These are phyloP conservation scores for Parus major DNA, from an alignment of 2,113 vertebrate species.

Conservation along the genomic window DNA sequence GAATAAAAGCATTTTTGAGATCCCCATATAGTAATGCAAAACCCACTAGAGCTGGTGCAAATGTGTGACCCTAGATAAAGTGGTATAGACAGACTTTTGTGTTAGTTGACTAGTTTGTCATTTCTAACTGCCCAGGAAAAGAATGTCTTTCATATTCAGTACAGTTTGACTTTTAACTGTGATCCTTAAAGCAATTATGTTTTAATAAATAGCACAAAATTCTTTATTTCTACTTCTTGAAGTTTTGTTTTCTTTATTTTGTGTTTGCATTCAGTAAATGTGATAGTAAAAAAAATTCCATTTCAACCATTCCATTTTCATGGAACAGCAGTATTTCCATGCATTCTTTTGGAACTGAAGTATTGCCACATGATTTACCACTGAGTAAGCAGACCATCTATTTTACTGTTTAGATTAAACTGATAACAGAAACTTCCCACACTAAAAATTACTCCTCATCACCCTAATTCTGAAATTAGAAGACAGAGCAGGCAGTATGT, in stretches of 20 bases:
- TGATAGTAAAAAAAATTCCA: not conserved
- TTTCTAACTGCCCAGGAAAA: not conserved
- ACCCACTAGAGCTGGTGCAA: not conserved
- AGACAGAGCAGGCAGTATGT: not conserved
- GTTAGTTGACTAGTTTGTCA: not conserved
- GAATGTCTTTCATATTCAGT: not conserved
- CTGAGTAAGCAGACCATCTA: not conserved
- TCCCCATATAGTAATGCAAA: not conserved
- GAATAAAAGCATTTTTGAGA: not conserved
- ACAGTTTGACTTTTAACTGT: slow-evolving; percentile 11
- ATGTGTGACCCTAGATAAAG: not conserved
- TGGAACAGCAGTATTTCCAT: not conserved
- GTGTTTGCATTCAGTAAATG: not conserved
- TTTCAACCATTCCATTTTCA: not conserved
- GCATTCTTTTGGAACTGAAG: not conserved
- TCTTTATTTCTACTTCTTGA: slow-evolving; percentile 16
- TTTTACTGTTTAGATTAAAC: not conserved
- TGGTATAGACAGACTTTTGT: not conserved
- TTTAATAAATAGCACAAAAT: slow-evolving; percentile 54
- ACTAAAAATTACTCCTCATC: not conserved
- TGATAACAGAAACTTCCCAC: not conserved
- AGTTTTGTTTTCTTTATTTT: slow-evolving; percentile 22
- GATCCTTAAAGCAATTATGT: slow-evolving; percentile 14
- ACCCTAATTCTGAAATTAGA: not conserved
- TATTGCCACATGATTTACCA: not conserved